Conservation (phyloP, 2,797 vertebrate genomes). For the Crypturellus tataupa region DNA sequence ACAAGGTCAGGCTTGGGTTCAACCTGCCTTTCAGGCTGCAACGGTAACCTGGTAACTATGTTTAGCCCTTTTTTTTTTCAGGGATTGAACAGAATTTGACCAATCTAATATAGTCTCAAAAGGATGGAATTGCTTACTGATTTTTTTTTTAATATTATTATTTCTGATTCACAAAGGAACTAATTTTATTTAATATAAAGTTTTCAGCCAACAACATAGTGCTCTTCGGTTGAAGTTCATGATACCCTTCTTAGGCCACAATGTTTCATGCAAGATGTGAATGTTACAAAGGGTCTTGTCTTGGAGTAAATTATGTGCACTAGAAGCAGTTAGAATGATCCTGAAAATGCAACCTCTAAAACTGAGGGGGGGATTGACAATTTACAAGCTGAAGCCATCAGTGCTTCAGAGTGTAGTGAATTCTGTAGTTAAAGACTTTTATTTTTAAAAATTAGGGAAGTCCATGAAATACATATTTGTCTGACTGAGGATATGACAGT, state of each 20-base stretch:
- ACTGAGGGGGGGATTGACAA: not conserved
- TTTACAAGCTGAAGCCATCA: not conserved
- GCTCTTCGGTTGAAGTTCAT: constrained; percentile 17
- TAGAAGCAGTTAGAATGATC: not conserved
- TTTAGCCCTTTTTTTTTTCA: constrained; percentile 58
- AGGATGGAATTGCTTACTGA: constrained; percentile 51
- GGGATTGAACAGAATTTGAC: constrained; percentile 56
- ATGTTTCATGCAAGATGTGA: not conserved
- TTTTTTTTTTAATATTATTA: not conserved
- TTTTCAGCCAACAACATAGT: not conserved
- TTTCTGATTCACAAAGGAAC: constrained; percentile 44
- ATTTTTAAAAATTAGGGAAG: not conserved
- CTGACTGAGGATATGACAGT: not conserved
- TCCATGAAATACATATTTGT: not conserved
- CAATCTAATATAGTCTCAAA: constrained; percentile 57
- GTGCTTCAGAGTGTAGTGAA: not conserved
- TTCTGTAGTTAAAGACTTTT: not conserved
- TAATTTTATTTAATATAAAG: not conserved
- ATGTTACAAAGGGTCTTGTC: not conserved
- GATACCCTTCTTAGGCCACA: not conserved
- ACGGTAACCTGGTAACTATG: constrained; percentile 70
- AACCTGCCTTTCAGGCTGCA: constrained; percentile 67
- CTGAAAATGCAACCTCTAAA: constrained; percentile 1
- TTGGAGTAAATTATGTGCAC: not conserved
- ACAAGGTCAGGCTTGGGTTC: constrained; percentile 71